Base-by-base conservation (phyloP, 2,113 vertebrate species). In the Rhinogobius similis region DNA sequence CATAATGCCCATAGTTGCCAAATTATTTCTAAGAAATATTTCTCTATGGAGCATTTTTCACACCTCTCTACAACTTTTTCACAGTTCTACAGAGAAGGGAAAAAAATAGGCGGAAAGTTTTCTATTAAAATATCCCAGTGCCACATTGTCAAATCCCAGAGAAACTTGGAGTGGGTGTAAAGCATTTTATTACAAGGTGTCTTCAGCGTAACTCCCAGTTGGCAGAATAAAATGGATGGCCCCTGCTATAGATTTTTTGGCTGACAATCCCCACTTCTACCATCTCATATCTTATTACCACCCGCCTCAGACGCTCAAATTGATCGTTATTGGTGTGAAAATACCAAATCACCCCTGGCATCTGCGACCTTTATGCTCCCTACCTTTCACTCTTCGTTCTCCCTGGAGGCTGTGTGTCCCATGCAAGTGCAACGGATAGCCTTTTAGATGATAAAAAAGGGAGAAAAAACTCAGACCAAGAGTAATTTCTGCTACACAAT, bases 201-300 rank as follows among this genome's bases (percentile, higher is more conserved):
- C 12, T 61, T 80, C 26, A 55, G 61, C 68, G 44, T 80, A 82
- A 79, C 76, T 87, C 83, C 86, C 82, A 77, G 79, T 76, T 78
- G 79, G 62, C 76, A 55, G 77, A 26, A 67, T 72, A 82, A 79
- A 89, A 87, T 84, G 63, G 70, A 90, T 89, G 76, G 80, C 85
- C 70, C 79, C 71, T 84, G 79, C 79, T 82, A 86, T 84, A 71
- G 86, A 86, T 87, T 86, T 55, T 86, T 81, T 87, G 81, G 78
- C 85, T 78, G 83, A 88, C 87, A 87, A 76, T 74, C 87, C 77
- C 72, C 82, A 70, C 77, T 75, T 85, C 82, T 81, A 82, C 82
- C 72, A 72, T 91, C 84, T 90, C 81, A 85, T 87, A 90, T 91
- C 88, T 84, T 88, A 87, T 91, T 88, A 90, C 86, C 82, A 76